Evolutionary conservation across 1,140 invertebrate species (phyloP), one percentile per base, ranked within the genome.

Genomic region (Drosophila sulfurigaster): DNA sequence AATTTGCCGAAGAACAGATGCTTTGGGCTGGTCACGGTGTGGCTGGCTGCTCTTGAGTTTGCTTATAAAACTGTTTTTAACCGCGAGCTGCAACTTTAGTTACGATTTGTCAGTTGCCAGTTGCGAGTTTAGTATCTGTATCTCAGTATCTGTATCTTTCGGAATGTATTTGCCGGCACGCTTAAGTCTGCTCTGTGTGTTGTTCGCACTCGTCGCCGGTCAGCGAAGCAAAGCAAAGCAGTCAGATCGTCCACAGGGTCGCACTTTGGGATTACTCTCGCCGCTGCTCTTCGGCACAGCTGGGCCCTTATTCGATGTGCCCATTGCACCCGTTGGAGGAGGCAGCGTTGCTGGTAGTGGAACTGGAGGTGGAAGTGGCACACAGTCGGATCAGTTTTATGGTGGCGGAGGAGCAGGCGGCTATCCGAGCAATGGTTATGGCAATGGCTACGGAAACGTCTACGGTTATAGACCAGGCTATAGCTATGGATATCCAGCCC

Each of bases 211-310:
- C 20, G 77, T 43, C 4, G 25, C 35, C 0, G 59, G 73, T 3
- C 52, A 80, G 35, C 65, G 32, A 20, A 77, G 64, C 54, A 79
- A 51, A 38, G 7, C 65, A 5, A 64, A 51, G 7, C 20, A 25
- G 3, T 5, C 48, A 2, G 49, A 63, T 13, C 68, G 56, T 7
- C 43, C 70, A 0, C 75, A 91, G 51, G 87, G 86, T 51, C 72
- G 91, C 15, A 92, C 91, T 0, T 25, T 92, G 51, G 91, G 91
- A 1, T 35, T 92, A 8, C 38, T 92, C 15, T 69, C 81, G 0
- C 91, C 91, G 3, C 45, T 92, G 3, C 49, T 91, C 4, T 48
- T 85, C n/a, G 75, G 75, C 1, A 56, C 57, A 4, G 63, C 60
- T 32, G 68, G 58, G 0, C 16, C 71, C 0, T 56, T 90, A 7